These are phyloP conservation scores for Rhyacophila evoluta DNA, from an alignment of 2,888 invertebrate species.

Conservation along the genomic window DNA sequence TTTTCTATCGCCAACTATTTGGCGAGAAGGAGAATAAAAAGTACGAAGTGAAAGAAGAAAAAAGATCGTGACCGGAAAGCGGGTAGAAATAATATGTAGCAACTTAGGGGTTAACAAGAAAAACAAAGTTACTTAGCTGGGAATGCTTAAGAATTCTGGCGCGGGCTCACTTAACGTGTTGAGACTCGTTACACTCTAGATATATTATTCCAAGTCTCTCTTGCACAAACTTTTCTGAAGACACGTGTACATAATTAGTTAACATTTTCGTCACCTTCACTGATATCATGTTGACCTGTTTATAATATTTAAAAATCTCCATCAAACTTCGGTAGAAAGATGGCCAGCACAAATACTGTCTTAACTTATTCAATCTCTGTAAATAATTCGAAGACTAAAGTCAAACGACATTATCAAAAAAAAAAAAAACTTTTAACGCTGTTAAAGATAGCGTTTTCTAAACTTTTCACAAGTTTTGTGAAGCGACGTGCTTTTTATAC, in stretches of 20 bases:
- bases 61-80: constrained; percentile 24
- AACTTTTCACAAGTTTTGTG: too few species aligned
- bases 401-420: too few species aligned
- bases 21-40: constrained; percentile 8
- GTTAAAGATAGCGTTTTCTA: too few species aligned
- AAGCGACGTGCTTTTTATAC: too few species aligned
- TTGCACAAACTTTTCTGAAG: neutral
- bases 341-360: too few species aligned
- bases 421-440: too few species aligned
- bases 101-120: constrained; percentile 24
- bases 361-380: too few species aligned
- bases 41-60: constrained; percentile 7
- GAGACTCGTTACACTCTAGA: neutral
- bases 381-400: too few species aligned
- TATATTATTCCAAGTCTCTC: neutral
- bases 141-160: constrained; percentile 22
- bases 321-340: neutral
- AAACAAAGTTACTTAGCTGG: constrained; percentile 17
- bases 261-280: neutral
- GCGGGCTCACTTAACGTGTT: constrained; percentile 2
- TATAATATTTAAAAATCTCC: neutral
- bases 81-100: constrained; percentile 24
- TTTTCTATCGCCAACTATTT: constrained; percentile 24
- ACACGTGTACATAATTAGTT: constrained; percentile 5
- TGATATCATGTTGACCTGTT: too few species aligned